Base-by-base conservation (phyloP, 2,888 invertebrate genomes). In the Automeris io region DNA sequence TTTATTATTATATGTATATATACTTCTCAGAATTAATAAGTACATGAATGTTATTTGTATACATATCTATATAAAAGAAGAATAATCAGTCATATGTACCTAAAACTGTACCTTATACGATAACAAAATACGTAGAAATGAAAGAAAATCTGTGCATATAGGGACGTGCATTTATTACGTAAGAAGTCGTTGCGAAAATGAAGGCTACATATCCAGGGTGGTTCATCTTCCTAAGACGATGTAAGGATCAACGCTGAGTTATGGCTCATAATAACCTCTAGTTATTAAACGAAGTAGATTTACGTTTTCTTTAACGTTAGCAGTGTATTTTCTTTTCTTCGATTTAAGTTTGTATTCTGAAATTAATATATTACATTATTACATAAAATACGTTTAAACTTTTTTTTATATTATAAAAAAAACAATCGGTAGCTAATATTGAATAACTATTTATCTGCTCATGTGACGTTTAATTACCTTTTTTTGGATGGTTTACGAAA, bases 241-340 rank as follows among this genome's bases (percentile, higher is more conserved):
- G 72, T 58, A 57, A 58, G 79, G 82, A 82, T 82, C 70, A 79
- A 61, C 66, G 47, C 49, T 80, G 80, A 82, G 77, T 82, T 81
- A 81, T 74, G 65, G 57, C 62, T 50, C 47, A 45, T 42, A 46
- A 48, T 57, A 62, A 63, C 57, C 55, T 57, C 56, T 56, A 60
- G 64, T 75, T 78, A 78, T 74, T 75, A 70, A 59, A 62, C 61
- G 61, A 63, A 67, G 59, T 61, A 44, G 43, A 41, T 47, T 53
- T 50, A 49, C 37, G 38, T 36, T 47, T 40, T 38, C 37, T 33
- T 23, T 47, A 29, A 31, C 11, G 18, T 18, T 18, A 19, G 13
- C 22, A 22, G 18, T 35, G 11, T 33, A 38, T 25, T 21, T 33
- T 21, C 22, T 7, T 34, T 33, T 33, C 21, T 9, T 12, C 18